Base-by-base conservation (phyloP, 2,888 invertebrate species). In the Dinocampus coccinellae region DNA sequence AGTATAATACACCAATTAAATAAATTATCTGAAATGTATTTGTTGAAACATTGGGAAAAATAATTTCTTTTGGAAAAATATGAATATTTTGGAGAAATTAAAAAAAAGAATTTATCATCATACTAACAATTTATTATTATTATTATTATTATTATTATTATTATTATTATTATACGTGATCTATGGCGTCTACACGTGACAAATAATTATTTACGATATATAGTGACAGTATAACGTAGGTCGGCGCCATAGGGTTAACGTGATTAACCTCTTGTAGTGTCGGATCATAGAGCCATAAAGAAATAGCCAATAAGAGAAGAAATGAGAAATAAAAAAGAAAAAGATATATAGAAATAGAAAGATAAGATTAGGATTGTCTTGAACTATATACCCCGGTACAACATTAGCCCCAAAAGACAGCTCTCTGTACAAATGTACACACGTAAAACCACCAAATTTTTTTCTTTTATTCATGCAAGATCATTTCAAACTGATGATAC, bases 201-300 rank as follows among this genome's bases (percentile, higher is more conserved):
- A 76, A 77, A 80, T 81, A 81, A 77, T 81, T 81, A 81, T 81
- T 82, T 81, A 79, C 77, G 77, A 79, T 68, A 24, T 74, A 74
- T 75, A 72, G 57, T 29, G 22, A 66, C 39, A 70, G 68, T 71
- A 69, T 69, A 74, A 78, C 74, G 73, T 77, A 75, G 74, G 76
- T 75, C 79, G 74, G 74, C 73, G 78, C 76, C 77, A 75, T 73
- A 79, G 76, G 84, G 84, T 84, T 82, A 84, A 83, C 80, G 81
- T 78, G 78, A 79, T 83, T 84, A 81, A 84, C 84, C 83, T 80
- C 78, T 73, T 13, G 36, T 3, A 55, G 34, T 22, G 53, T 34
- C 22, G 55, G 22, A 47, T 11, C 2, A 22, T 63, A 52, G 60
- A 57, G 42, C 68, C 67, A 69, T 60, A 55, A 42, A 70, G 58